Conservation (phyloP, 2,113 vertebrate species). For the Ancistrus triradiatus region DNA sequence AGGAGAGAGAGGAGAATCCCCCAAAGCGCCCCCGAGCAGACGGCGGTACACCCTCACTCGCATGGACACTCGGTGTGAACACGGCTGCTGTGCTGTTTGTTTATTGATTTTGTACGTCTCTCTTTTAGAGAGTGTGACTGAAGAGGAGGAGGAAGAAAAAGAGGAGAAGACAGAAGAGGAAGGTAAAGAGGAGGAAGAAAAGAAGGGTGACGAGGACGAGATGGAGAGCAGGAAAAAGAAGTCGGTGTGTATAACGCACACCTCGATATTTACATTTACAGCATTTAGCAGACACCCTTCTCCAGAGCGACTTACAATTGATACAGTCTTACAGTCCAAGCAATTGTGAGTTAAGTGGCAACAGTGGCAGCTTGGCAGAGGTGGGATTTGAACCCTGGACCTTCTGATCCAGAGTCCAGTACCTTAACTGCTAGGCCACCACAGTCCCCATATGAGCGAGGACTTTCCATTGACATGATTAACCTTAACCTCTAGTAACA, state of each 20-base stretch:
- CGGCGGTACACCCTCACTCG: conserved; percentile 5
- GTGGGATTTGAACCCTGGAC: too few species aligned
- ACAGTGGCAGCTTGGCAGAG: too few species aligned
- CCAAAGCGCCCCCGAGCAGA: not conserved
- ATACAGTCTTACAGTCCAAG: too few species aligned
- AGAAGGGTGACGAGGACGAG: not conserved
- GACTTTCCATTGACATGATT: too few species aligned
- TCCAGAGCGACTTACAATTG: too few species aligned
- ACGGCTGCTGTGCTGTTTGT: not conserved
- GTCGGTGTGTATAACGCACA: conserved; percentile 5
- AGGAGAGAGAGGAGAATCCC: conserved; percentile 22
- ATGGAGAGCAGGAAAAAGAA: conserved; percentile 3
- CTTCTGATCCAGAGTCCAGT: too few species aligned
- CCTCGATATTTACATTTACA: too few species aligned
- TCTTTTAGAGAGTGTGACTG: conserved; percentile 40
- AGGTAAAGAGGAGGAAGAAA: conserved; percentile 1
- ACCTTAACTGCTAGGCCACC: too few species aligned
- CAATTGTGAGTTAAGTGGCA: too few species aligned
- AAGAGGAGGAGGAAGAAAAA: conserved; percentile 46
- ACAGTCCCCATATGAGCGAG: too few species aligned
- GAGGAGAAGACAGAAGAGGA: conserved; percentile 27
- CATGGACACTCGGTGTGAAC: not conserved
- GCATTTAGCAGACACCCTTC: too few species aligned
- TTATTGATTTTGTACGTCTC: conserved; percentile 2
- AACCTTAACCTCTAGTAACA: too few species aligned